Evolutionary conservation across 2,888 invertebrate genomes (phyloP).

Genomic region (Catocala nupta): DNA sequence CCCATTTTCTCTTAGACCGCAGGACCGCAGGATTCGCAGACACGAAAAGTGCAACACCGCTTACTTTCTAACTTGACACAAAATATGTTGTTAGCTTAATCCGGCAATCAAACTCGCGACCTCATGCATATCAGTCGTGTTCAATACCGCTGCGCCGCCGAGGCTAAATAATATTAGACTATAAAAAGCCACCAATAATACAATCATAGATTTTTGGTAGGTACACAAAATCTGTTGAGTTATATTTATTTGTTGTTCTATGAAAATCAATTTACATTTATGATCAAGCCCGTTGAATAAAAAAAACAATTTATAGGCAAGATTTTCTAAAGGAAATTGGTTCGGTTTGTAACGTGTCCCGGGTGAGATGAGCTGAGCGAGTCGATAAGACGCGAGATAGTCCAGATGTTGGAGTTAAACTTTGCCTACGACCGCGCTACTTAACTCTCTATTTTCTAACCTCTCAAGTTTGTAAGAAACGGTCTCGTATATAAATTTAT

Average conservation of each 20-base stretch:
- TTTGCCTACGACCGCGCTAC: constrained; percentile 58
- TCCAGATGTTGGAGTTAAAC: constrained; percentile 65
- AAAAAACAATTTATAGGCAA: neutral
- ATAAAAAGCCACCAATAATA: too few relatives aligned
- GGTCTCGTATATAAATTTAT: constrained; percentile 61
- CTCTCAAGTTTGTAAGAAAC: constrained; percentile 62
- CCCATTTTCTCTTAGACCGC: too few relatives aligned
- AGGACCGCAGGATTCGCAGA: too few relatives aligned
- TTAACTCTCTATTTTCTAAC: constrained; percentile 66
- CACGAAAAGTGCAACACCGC: too few relatives aligned
- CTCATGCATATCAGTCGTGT: too few relatives aligned
- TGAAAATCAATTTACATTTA: constrained; percentile 2
- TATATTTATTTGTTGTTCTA: neutral
- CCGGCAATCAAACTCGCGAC: too few relatives aligned
- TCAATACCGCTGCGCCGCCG: too few relatives aligned
- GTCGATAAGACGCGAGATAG: constrained; percentile 64
- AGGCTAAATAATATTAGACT: too few relatives aligned
- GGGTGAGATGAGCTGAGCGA: constrained; percentile 48
- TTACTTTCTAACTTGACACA: too few relatives aligned
- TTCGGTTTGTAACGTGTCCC: constrained; percentile 50
- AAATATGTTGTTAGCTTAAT: too few relatives aligned
- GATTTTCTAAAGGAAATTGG: constrained; percentile 35
- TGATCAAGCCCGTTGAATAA: neutral
- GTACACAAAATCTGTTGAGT: neutral
- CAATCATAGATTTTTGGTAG: too few relatives aligned